Conservation (phyloP, 1,140 invertebrate species). For the Pseudomyrmex sp. region DNA sequence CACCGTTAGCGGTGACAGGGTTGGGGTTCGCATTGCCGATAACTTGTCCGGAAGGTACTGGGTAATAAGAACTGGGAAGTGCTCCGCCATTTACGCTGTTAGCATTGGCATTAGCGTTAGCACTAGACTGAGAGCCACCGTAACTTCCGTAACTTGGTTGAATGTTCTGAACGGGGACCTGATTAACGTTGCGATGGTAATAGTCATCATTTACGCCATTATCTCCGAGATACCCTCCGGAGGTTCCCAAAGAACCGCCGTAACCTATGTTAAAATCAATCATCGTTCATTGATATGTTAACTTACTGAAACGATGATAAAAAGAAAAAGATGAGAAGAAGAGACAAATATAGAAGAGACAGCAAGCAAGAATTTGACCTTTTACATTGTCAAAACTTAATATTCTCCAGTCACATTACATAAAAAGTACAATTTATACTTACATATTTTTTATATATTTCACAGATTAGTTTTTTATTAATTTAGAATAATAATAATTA, state of each 20-base stretch:
- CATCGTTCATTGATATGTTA: neutral
- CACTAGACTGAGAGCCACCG: slow-evolving; percentile 61
- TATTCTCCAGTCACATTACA: too few species aligned
- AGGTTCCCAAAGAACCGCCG: slow-evolving; percentile 13
- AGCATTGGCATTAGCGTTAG: slow-evolving; percentile 54
- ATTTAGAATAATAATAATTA: too few species aligned
- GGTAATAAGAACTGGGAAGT: slow-evolving; percentile 14
- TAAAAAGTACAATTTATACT: too few species aligned
- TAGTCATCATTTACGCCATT: neutral
- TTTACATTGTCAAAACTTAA: too few species aligned
- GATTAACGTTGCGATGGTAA: slow-evolving; percentile 6
- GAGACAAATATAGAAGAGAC: neutral
- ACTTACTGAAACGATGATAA: slow-evolving; percentile 2
- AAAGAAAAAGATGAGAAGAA: neutral
- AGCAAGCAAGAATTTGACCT: neutral
- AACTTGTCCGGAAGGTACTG: neutral
- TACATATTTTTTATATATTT: too few species aligned
- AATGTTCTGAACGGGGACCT: slow-evolving; percentile 7
- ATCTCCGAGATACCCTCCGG: slow-evolving; percentile 1
- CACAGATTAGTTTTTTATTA: too few species aligned
- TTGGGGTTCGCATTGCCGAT: slow-evolving; percentile 37
- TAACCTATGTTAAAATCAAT: slow-evolving; percentile 52
- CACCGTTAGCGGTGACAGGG: neutral
- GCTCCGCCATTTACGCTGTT: slow-evolving; percentile 32
- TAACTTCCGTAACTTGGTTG: slow-evolving; percentile 46